Evolutionary conservation across 2,113 vertebrate species (phyloP).

Genomic region (Phalacrocorax brasilianus): DNA sequence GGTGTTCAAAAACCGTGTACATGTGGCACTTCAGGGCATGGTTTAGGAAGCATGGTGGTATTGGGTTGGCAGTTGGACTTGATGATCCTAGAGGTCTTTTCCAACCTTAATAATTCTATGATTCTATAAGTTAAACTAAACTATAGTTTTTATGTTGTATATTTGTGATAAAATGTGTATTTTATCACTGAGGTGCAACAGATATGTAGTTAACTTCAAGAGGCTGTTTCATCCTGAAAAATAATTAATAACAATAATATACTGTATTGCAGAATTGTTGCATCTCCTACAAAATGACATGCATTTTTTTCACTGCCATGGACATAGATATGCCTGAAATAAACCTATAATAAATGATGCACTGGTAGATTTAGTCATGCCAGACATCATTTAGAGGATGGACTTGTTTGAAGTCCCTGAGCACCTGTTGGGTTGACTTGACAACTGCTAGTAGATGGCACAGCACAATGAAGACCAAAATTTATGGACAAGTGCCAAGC

Average conservation of each 20-base stretch:
- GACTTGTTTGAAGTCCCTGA: not conserved
- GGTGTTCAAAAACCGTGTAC: no score
- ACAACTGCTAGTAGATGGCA: not conserved
- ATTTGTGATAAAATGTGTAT: not conserved
- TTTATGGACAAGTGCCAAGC: not conserved
- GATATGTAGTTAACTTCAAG: not conserved
- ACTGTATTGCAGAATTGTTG: not conserved
- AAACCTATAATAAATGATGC: not conserved
- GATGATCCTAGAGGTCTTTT: no score
- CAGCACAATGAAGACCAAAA: not conserved
- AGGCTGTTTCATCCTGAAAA: not conserved
- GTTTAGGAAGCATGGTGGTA: no score
- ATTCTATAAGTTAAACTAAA: not conserved
- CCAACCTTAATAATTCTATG: no score
- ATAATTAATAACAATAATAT: not conserved
- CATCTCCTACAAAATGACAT: not conserved
- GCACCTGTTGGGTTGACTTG: not conserved
- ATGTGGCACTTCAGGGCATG: no score
- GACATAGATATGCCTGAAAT: not conserved
- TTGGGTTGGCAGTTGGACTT: no score
- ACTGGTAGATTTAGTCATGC: not conserved
- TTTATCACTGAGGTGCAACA: not conserved
- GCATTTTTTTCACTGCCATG: not conserved
- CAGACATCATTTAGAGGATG: not conserved
- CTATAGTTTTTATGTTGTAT: not conserved